Conservation (phyloP, 2,113 vertebrate species). For the Misgurnus anguillicaudatus region DNA sequence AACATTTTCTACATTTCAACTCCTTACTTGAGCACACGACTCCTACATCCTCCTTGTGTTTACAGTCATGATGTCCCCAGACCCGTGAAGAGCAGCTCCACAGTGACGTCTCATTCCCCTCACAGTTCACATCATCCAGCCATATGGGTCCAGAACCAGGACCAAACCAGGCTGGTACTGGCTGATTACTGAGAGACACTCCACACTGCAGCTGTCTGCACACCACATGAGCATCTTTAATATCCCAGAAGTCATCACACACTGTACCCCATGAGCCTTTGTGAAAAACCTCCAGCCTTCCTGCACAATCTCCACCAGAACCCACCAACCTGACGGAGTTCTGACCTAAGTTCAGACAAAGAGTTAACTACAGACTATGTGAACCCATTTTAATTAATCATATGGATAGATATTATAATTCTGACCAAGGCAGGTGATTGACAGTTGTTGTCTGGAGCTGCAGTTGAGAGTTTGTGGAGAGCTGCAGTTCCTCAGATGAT, state of each 20-base stretch:
- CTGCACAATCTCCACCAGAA: slow-evolving; percentile 29
- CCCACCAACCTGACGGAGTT: slow-evolving; percentile 34
- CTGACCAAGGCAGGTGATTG: slow-evolving; percentile 17
- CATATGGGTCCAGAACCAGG: no score
- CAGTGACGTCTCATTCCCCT: slow-evolving; percentile 4
- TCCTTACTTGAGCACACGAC: slow-evolving; percentile 56
- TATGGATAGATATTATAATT: no score
- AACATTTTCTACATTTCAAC: no score
- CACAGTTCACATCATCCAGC: no score
- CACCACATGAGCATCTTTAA: no score
- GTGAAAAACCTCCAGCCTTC: not conserved
- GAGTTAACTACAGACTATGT: no score
- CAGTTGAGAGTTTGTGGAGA: slow-evolving; percentile 28
- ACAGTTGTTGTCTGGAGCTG: slow-evolving; percentile 32
- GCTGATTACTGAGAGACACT: no score
- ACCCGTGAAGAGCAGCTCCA: slow-evolving; percentile 11
- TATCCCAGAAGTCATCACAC: no score
- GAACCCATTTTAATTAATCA: no score
- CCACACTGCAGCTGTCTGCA: no score
- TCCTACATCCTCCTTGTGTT: slow-evolving; percentile 44
- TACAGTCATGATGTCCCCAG: slow-evolving; percentile 46
- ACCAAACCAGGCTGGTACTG: no score
- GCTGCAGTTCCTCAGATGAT: slow-evolving; percentile 50
- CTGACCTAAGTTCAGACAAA: not conserved
- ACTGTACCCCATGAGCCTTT: no score